Percentiles rank a stretch among this genome's conserved stretches.
phyloP scores from a whole-genome alignment of 2,888 invertebrate species.

The Schizotus pectinicornis region DNA sequence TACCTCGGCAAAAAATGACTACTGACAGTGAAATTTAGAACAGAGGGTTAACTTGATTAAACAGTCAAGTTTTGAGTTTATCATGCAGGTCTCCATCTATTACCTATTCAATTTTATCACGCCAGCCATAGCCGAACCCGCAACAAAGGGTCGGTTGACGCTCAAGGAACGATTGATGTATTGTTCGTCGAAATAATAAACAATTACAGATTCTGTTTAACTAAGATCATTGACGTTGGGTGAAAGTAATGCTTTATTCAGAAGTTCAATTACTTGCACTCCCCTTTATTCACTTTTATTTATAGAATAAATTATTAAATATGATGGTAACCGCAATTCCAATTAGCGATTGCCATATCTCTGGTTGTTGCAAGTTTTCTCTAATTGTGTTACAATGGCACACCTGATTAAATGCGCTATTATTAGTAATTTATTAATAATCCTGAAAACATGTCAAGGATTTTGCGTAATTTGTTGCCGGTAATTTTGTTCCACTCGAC shows the following conservation, averaged over 20 bases:
- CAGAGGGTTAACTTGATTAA: too few species aligned
- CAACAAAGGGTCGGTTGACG: constrained; percentile 7
- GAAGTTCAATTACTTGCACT: too few species aligned
- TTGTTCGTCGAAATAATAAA: constrained; percentile 3
- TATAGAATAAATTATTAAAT: too few species aligned
- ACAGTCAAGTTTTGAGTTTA: too few species aligned
- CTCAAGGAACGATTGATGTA: constrained; percentile 6
- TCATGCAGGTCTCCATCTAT: background rate
- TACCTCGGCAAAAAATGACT: too few species aligned
- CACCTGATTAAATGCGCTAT: constrained; percentile 17
- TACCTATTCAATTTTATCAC: constrained; percentile 6
- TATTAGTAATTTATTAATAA: constrained; percentile 14
- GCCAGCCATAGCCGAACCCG: constrained; percentile 1
- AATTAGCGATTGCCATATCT: too few species aligned
- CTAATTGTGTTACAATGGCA: constrained; percentile 4
- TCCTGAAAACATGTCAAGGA: constrained; percentile 24
- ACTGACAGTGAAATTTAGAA: too few species aligned
- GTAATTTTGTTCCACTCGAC: constrained; percentile 6
- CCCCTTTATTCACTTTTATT: too few species aligned
- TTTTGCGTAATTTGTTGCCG: constrained; percentile 10
- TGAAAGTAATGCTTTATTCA: too few species aligned
- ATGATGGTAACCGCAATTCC: too few species aligned
- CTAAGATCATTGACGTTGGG: background rate
- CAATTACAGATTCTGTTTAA: constrained; percentile 10
- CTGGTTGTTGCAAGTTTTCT: too few species aligned